Conservation (phyloP, 2,797 vertebrate genomes). For the Sebastes oblongus region DNA sequence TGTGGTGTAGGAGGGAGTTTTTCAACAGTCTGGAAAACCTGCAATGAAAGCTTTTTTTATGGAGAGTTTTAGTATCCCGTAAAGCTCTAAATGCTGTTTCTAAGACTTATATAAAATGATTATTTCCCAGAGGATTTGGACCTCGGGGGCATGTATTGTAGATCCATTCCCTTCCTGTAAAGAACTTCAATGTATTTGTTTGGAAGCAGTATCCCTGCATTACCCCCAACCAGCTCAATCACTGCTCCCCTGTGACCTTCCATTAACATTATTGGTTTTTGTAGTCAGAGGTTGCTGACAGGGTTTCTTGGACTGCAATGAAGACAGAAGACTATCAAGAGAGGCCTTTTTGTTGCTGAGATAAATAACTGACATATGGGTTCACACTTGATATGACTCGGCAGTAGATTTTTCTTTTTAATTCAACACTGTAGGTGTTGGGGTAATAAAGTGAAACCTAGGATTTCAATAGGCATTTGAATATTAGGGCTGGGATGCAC, state of each 20-base stretch:
- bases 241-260: conserved; percentile 48
- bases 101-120: conserved; percentile 55
- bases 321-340: conserved; percentile 14
- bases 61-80: conserved; percentile 49
- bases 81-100: conserved; percentile 53
- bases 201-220: conserved; percentile 37
- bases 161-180: conserved; percentile 37
- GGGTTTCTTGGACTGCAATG: conserved; percentile 17
- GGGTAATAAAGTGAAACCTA: not conserved
- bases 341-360: conserved; percentile 12
- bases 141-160: conserved; percentile 33
- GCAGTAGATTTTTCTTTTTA: not conserved
- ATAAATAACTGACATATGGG: conserved; percentile 2
- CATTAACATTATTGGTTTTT: conserved; percentile 53
- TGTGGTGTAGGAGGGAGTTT: not conserved
- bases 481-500: too few species aligned
- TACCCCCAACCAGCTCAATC: conserved; percentile 34
- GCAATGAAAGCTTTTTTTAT: conserved; percentile 38
- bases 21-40: conserved; percentile 17
- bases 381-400: not conserved
- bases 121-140: conserved; percentile 47
- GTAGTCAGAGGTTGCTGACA: conserved; percentile 37
- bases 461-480: not conserved
- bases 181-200: conserved; percentile 39
- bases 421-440: not conserved